Conservation (phyloP, 2,113 vertebrate genomes). For the Pholis gunnellus region DNA sequence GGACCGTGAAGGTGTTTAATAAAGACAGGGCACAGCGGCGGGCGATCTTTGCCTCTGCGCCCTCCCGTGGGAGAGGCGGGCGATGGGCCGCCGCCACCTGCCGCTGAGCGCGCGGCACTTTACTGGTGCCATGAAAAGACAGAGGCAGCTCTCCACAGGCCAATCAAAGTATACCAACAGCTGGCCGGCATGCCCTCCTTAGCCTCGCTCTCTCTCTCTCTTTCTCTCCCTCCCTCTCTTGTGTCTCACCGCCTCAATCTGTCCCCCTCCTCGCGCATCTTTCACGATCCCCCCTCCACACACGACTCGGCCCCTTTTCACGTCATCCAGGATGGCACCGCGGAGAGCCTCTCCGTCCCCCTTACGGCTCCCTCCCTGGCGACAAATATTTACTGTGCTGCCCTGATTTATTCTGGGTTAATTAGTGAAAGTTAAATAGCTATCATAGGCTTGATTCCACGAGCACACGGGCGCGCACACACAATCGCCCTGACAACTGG, state of each 20-base stretch:
- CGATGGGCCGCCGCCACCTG: slow-evolving; percentile 79
- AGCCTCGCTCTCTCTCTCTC: slow-evolving; percentile 73
- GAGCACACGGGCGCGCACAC: slow-evolving; percentile 17
- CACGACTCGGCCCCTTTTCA: background rate
- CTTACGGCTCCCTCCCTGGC: slow-evolving; percentile 68
- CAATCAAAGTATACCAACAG: slow-evolving; percentile 85
- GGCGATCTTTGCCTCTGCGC: slow-evolving; percentile 65
- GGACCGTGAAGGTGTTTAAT: slow-evolving; percentile 79
- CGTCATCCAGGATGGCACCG: slow-evolving; percentile 57
- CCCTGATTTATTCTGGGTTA: slow-evolving; percentile 84
- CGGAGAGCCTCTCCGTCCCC: slow-evolving; percentile 80
- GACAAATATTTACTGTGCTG: slow-evolving; percentile 85
- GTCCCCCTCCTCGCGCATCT: slow-evolving; percentile 35
- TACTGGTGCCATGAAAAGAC: slow-evolving; percentile 81
- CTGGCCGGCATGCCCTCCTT: slow-evolving; percentile 85
- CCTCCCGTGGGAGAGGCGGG: slow-evolving; percentile 40
- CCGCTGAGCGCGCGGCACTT: slow-evolving; percentile 75
- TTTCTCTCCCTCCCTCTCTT: slow-evolving; percentile 39
- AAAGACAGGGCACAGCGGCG: slow-evolving; percentile 58
- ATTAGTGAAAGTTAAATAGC: slow-evolving; percentile 84
- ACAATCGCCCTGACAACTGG: slow-evolving; percentile 40
- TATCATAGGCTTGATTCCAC: slow-evolving; percentile 63
- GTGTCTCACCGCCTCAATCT: slow-evolving; percentile 52
- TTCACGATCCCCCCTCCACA: background rate
- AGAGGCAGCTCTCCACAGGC: slow-evolving; percentile 81